These are phyloP conservation scores for Leucophenga varia DNA, from an alignment of 1,140 invertebrate genomes.

Conservation along the genomic window DNA sequence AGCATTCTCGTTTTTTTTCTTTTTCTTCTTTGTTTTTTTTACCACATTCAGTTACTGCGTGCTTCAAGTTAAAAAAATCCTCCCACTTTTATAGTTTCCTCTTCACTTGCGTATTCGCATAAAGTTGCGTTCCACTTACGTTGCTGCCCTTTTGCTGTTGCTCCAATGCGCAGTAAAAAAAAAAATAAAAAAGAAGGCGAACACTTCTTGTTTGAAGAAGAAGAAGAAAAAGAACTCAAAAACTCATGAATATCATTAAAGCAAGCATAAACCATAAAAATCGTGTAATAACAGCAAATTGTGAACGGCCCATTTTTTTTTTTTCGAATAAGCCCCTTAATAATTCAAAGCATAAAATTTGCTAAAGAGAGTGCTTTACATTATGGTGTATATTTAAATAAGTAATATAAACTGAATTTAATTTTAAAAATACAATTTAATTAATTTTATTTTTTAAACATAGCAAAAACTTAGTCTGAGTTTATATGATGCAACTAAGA, in stretches of 20 bases:
- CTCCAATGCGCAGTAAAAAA: neutral
- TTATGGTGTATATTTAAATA: no score
- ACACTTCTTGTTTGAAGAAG: neutral
- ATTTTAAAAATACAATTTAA: no score
- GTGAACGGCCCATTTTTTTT: conserved; percentile 15
- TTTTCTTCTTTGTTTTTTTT: neutral
- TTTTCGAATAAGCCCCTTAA: no score
- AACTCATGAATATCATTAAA: conserved; percentile 23
- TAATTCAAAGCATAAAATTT: no score
- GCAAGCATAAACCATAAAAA: conserved; percentile 16
- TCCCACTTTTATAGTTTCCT: conserved; percentile 6
- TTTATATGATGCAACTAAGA: no score
- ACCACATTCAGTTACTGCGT: neutral
- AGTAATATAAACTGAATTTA: no score
- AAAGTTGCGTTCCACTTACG: neutral
- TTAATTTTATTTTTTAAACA: no score
- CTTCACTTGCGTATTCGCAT: neutral
- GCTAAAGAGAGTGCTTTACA: no score
- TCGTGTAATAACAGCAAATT: conserved; percentile 22
- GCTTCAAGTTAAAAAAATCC: conserved; percentile 4
- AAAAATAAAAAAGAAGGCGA: neutral
- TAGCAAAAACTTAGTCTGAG: no score
- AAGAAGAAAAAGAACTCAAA: neutral
- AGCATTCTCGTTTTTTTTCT: neutral
- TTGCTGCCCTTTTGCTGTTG: neutral